Percentiles rank a stretch among this genome's conserved stretches.
These are phyloP conservation scores for Elegia similella DNA, from an alignment of 2,888 invertebrate species.

Conservation along the genomic window DNA sequence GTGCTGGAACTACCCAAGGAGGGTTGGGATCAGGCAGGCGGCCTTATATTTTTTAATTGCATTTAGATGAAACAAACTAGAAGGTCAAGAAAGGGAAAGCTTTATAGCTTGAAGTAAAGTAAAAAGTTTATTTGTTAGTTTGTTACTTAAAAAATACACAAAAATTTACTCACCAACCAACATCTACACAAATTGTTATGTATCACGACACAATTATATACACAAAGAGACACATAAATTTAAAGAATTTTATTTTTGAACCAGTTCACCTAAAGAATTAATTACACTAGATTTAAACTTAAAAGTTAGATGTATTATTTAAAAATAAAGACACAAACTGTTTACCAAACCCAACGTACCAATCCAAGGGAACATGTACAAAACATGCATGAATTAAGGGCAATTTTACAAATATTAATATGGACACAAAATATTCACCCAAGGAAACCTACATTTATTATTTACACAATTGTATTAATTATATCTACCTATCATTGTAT, in stretches of 20 bases:
- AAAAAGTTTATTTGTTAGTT: not conserved
- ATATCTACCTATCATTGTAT: constrained; percentile 16
- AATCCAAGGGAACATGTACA: not conserved
- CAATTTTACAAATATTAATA: not conserved
- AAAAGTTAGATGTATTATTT: not conserved
- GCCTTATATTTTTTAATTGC: too few relatives aligned
- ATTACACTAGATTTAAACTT: not conserved
- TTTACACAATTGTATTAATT: constrained; percentile 10
- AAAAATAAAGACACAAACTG: not conserved
- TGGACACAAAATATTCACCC: not conserved
- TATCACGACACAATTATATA: not conserved
- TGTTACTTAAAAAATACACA: not conserved
- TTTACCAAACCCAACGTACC: not conserved
- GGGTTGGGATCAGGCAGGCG: too few relatives aligned
- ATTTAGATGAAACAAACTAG: not conserved
- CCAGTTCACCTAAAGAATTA: not conserved
- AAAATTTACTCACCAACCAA: constrained; percentile 11
- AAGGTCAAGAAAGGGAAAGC: not conserved
- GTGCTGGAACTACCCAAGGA: too few relatives aligned
- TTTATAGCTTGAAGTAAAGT: not conserved
- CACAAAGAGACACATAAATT: not conserved
- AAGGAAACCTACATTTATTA: not conserved
- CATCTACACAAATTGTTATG: not conserved
- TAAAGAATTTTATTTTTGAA: not conserved
- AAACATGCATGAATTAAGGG: not conserved